Evolutionary conservation across 2,797 vertebrate genomes (phyloP).

Genomic region (Poecilia wingei): DNA sequence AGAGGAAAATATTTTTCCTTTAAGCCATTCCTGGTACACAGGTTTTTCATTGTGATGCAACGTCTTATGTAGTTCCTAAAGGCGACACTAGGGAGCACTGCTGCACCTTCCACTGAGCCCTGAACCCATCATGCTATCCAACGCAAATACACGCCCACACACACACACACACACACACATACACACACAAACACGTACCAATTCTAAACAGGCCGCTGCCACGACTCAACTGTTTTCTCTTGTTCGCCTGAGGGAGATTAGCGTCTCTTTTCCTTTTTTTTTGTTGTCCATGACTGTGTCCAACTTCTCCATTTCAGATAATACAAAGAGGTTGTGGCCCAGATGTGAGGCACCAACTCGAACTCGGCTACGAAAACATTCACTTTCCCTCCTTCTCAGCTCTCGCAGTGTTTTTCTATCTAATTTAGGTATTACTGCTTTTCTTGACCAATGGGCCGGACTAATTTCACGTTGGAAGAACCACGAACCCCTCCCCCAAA

Average conservation of each 20-base stretch:
- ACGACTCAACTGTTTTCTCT: conserved; percentile 72
- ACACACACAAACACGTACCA: conserved; percentile 1
- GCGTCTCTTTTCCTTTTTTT: conserved; percentile 33
- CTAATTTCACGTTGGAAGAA: conserved; percentile 18
- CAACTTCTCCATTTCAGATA: conserved; percentile 71
- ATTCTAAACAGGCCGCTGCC: conserved; percentile 55
- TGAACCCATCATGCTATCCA: conserved; percentile 3
- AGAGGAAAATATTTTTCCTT: conserved; percentile 3
- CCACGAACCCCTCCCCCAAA: conserved; percentile 2
- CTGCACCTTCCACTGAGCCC: conserved; percentile 32
- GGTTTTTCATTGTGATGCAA: neutral
- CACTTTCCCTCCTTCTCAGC: conserved; percentile 61
- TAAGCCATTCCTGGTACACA: conserved; percentile 4
- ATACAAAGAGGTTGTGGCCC: conserved; percentile 60
- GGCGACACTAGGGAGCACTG: conserved; percentile 58
- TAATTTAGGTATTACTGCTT: conserved; percentile 30
- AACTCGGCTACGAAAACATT: conserved; percentile 54
- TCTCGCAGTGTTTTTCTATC: conserved; percentile 30
- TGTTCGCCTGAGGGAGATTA: conserved; percentile 68
- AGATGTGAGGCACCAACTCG: conserved; percentile 71
- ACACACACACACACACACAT: conserved; percentile 1
- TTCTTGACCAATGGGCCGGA: neutral
- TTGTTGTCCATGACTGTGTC: conserved; percentile 39
- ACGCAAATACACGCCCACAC: conserved; percentile 6
- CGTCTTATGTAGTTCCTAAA: neutral